Conservation (phyloP, 92 coral and sea anemone species). For the Ricordea florida region DNA sequence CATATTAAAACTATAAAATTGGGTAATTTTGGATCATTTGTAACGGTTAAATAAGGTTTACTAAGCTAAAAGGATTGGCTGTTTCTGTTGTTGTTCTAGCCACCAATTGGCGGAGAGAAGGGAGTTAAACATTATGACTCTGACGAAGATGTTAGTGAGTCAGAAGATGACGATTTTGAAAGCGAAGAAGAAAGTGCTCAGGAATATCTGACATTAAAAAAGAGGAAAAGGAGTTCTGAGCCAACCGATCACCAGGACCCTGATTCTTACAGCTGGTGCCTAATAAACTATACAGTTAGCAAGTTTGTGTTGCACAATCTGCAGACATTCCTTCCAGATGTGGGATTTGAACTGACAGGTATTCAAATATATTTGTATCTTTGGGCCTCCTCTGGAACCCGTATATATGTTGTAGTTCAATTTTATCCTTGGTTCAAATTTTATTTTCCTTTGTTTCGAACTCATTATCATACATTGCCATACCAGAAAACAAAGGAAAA, state of each 20-base stretch:
- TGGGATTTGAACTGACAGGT: conserved; percentile 95
- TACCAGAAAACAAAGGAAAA: too few species aligned
- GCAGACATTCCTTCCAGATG: conserved; percentile 83
- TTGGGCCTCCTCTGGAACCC: too few species aligned
- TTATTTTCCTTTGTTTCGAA: too few species aligned
- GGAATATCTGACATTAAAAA: conserved; percentile 40
- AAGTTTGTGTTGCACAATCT: conserved; percentile 76
- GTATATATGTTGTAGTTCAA: too few species aligned
- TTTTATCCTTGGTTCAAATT: too few species aligned
- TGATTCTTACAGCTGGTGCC: conserved; percentile 89
- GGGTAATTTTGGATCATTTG: too few species aligned
- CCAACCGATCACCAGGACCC: conserved; percentile 88
- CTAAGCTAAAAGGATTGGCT: too few species aligned
- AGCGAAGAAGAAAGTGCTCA: conserved; percentile 71
- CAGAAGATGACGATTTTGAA: conserved; percentile 81
- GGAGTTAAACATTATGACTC: conserved; percentile 57
- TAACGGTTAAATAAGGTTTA: background rate
- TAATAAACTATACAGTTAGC: conserved; percentile 91
- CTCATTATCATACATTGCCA: too few species aligned
- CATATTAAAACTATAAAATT: too few species aligned
- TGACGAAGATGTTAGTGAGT: conserved; percentile 73
- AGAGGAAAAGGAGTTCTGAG: conserved; percentile 61
- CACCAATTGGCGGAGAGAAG: conserved; percentile 36
- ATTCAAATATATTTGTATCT: background rate
- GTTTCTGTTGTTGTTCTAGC: conserved; percentile 42